These are phyloP conservation scores for Hypsibius dujardini DNA, from an alignment of 1,140 invertebrate genomes.

Conservation along the genomic window DNA sequence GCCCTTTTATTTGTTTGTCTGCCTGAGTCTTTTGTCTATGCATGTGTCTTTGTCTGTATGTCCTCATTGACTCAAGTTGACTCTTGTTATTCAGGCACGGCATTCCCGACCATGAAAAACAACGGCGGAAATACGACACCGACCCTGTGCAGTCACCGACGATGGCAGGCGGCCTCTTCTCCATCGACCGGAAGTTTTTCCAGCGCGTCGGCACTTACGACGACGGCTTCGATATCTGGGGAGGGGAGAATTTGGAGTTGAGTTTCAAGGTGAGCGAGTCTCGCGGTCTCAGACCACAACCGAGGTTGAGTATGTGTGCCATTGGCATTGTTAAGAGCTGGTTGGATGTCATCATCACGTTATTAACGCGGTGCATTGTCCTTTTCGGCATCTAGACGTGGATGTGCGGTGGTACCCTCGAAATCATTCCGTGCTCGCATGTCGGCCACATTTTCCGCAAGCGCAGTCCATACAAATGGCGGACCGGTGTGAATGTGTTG, in stretches of 20 bases:
- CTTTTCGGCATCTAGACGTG: too few species aligned
- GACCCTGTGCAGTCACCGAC: conserved; percentile 56
- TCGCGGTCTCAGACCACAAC: too few species aligned
- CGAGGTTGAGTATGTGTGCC: too few species aligned
- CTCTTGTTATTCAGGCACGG: background rate
- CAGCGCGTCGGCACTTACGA: conserved; percentile 56
- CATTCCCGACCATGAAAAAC: conserved; percentile 62
- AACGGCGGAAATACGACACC: conserved; percentile 60
- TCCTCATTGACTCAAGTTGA: background rate
- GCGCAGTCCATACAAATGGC: conserved; percentile 73
- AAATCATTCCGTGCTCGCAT: conserved; percentile 86
- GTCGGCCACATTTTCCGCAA: conserved; percentile 94
- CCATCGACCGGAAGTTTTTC: conserved; percentile 9
- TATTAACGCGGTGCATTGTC: too few species aligned
- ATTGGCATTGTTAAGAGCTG: too few species aligned
- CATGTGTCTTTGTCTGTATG: too few species aligned
- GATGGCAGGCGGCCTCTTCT: background rate
- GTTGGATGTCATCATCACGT: too few species aligned
- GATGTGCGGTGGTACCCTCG: conserved; percentile 87
- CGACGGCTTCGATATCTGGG: conserved; percentile 99
- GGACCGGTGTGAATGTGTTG: conserved; percentile 63
- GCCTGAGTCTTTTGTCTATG: too few species aligned
- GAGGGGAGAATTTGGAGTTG: conserved; percentile 84
- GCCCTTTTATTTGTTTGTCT: too few species aligned
- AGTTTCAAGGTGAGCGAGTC: conserved; percentile 99